These are phyloP conservation scores for Channa maculata DNA, from an alignment of 2,113 vertebrate species.

Conservation along the genomic window DNA sequence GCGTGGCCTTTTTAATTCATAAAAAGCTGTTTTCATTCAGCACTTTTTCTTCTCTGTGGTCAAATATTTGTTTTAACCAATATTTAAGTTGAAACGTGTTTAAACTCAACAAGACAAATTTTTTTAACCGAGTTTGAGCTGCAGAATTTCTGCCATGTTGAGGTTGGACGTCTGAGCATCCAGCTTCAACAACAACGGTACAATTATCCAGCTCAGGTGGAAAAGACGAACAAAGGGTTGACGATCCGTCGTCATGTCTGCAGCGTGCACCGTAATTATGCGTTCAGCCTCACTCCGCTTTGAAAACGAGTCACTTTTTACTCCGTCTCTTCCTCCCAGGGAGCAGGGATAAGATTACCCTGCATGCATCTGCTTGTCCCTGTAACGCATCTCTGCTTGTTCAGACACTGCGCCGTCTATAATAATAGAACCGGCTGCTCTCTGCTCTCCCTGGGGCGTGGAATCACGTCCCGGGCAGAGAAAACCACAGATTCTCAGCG, in stretches of 20 bases:
- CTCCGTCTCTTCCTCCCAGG: not conserved
- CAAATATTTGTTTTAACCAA: no score
- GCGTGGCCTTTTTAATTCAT: no score
- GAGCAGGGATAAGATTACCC: conserved; percentile 75
- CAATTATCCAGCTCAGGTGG: conserved; percentile 34
- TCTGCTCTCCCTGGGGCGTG: conserved; percentile 52
- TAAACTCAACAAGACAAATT: no score
- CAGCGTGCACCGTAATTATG: conserved; percentile 49
- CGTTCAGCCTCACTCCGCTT: conserved; percentile 41
- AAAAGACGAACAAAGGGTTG: conserved; percentile 32
- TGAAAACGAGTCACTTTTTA: conserved; percentile 33
- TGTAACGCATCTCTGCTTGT: conserved; percentile 49
- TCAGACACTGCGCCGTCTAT: conserved; percentile 50
- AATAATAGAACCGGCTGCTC: conserved; percentile 58
- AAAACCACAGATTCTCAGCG: conserved; percentile 46
- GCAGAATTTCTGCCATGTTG: no score
- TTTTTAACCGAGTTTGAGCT: no score
- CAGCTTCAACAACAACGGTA: not conserved
- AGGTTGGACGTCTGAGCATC: no score
- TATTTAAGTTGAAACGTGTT: no score
- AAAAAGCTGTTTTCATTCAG: no score
- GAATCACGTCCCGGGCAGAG: conserved; percentile 66
- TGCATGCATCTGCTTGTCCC: conserved; percentile 79
- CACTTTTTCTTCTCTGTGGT: no score
- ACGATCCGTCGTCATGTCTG: conserved; percentile 14